phyloP scores from a whole-genome alignment of 2,888 invertebrate species.

The Drosophila borealis region DNA sequence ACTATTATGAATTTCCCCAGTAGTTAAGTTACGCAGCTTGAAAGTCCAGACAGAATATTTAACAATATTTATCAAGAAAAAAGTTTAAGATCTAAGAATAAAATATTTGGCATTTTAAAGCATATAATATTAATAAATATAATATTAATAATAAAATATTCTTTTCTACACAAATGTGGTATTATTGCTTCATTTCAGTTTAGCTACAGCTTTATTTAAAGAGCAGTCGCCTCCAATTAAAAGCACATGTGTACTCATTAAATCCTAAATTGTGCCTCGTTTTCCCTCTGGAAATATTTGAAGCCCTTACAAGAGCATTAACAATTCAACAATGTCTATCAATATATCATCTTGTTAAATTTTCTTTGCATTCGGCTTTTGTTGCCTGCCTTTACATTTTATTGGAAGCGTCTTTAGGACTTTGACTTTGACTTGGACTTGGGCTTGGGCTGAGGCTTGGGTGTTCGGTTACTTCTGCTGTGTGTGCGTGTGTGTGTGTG shows the following conservation, averaged over 20 bases:
- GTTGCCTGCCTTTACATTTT: constrained; percentile 23
- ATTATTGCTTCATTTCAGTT: too few species aligned
- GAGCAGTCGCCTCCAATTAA: not conserved
- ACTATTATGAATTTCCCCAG: too few species aligned
- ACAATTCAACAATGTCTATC: constrained; percentile 10
- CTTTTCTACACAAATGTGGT: too few species aligned
- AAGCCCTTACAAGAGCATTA: constrained; percentile 26
- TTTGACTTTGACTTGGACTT: constrained; percentile 11
- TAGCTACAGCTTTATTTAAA: too few species aligned
- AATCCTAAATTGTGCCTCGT: not conserved
- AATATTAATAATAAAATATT: too few species aligned
- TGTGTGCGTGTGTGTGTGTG: constrained; percentile 1
- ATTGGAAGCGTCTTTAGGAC: constrained; percentile 29
- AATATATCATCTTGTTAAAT: constrained; percentile 21
- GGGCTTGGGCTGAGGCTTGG: not conserved
- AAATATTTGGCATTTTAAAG: too few species aligned
- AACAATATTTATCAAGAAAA: too few species aligned
- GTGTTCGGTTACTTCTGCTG: not conserved
- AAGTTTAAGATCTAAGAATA: too few species aligned
- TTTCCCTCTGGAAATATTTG: not conserved
- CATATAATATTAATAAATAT: too few species aligned
- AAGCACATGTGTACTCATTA: not conserved
- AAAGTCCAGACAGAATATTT: too few species aligned
- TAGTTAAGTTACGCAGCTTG: too few species aligned
- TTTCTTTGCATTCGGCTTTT: constrained; percentile 6